These are phyloP conservation scores for Pandion haliaetus DNA, from an alignment of 2,113 vertebrate genomes.

Conservation along the genomic window DNA sequence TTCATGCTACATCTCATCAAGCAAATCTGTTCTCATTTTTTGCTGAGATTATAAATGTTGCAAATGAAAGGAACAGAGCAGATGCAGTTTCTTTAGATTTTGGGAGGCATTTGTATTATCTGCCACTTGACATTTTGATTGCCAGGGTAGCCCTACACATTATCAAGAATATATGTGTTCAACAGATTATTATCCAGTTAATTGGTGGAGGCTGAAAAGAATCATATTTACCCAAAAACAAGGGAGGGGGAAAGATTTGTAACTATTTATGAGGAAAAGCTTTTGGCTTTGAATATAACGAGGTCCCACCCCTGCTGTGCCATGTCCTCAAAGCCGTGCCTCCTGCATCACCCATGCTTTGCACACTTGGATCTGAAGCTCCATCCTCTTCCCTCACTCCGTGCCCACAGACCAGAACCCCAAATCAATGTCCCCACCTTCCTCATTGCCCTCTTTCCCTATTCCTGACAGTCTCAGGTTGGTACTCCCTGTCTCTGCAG, in stretches of 20 bases:
- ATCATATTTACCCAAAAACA: background rate
- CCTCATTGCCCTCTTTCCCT: background rate
- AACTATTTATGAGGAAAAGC: background rate
- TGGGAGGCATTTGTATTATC: background rate
- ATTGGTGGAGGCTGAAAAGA: background rate
- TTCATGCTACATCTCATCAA: background rate
- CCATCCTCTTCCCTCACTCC: background rate
- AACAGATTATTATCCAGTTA: background rate
- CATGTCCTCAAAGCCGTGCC: background rate
- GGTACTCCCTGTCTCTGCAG: background rate
- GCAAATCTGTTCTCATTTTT: conserved; percentile 1
- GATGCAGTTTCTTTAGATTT: background rate
- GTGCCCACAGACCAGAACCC: background rate
- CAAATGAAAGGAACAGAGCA: background rate
- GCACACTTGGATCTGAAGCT: background rate
- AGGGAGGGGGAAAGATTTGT: background rate
- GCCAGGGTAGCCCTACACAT: background rate
- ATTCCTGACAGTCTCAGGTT: background rate
- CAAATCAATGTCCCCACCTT: background rate
- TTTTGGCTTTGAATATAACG: background rate
- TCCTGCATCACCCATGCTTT: background rate
- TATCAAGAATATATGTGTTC: background rate
- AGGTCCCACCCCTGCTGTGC: background rate
- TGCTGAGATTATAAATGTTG: background rate
- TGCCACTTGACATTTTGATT: background rate